A percentile compares a stretch with the other conserved stretches of the same genome.
Conservation (phyloP, 2,113 vertebrate genomes). For the Rhodinocichla rosea region DNA sequence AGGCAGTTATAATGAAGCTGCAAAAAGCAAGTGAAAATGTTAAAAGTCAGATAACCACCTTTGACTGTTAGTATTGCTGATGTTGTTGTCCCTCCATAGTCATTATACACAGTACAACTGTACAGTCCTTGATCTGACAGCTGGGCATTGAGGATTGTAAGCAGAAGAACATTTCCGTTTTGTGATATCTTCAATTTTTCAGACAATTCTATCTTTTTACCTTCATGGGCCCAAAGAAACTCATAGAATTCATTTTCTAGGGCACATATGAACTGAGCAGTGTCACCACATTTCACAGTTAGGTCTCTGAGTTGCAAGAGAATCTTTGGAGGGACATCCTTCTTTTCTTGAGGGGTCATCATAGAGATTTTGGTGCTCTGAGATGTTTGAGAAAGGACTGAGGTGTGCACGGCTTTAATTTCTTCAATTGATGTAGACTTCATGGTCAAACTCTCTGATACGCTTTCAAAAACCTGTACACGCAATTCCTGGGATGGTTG, state of each 20-base stretch:
- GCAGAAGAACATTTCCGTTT: conserved; percentile 73
- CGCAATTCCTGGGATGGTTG: conserved; percentile 62
- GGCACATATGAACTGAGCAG: conserved; percentile 81
- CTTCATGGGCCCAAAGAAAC: conserved; percentile 80
- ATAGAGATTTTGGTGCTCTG: conserved; percentile 15
- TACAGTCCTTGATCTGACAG: conserved; percentile 81
- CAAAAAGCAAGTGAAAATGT: conserved; percentile 66
- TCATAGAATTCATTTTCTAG: conserved; percentile 74
- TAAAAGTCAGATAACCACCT: conserved; percentile 83
- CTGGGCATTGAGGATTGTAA: conserved; percentile 75
- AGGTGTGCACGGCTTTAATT: conserved; percentile 9
- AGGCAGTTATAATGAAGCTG: conserved; percentile 10
- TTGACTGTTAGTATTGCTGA: conserved; percentile 84
- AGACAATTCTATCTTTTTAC: conserved; percentile 66
- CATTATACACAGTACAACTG: conserved; percentile 78
- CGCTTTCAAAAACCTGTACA: conserved; percentile 73
- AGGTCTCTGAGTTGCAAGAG: conserved; percentile 79
- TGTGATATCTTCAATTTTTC: conserved; percentile 77
- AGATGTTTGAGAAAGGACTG: conserved; percentile 38
- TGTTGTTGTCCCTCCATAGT: conserved; percentile 75
- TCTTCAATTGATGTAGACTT: conserved; percentile 44
- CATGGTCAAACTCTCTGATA: conserved; percentile 72
- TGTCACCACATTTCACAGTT: conserved; percentile 72
- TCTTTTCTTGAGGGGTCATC: background rate
- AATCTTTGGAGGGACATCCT: conserved; percentile 59